These are phyloP conservation scores for Melanargia galathea DNA, from an alignment of 2,888 invertebrate species.

Conservation along the genomic window DNA sequence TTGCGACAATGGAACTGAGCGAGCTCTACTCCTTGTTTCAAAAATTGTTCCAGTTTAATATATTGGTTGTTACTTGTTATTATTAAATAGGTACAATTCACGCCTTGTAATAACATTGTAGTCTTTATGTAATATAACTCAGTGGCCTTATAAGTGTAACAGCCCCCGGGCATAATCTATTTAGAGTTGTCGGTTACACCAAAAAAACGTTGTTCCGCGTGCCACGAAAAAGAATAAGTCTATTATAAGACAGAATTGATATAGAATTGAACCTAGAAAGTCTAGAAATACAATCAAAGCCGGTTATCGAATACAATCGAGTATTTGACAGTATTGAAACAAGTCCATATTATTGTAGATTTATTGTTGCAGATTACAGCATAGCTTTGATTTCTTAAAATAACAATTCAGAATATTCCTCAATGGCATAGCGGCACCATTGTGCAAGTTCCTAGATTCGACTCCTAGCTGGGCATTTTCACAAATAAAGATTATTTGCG, in stretches of 20 bases:
- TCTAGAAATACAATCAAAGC: background rate
- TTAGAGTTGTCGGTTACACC: constrained; percentile 14
- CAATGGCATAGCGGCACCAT: background rate
- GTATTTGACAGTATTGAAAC: constrained; percentile 4
- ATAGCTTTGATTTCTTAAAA: background rate
- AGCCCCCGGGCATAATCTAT: constrained; percentile 24
- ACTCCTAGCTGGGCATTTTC: too few relatives aligned
- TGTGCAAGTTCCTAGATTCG: background rate
- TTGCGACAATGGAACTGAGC: too few relatives aligned
- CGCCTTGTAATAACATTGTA: constrained; percentile 16
- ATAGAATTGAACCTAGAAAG: constrained; percentile 25
- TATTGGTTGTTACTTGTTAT: too few relatives aligned
- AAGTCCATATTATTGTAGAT: background rate
- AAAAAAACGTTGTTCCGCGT: constrained; percentile 29
- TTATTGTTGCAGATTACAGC: constrained; percentile 1
- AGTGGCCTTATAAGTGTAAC: constrained; percentile 23
- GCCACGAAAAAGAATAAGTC: constrained; percentile 19
- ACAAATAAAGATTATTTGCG: too few relatives aligned
- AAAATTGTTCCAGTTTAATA: too few relatives aligned
- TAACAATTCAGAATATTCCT: background rate
- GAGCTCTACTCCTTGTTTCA: too few relatives aligned
- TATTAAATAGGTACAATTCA: background rate
- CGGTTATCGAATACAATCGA: background rate
- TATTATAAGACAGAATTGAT: constrained; percentile 21
- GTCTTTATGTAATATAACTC: constrained; percentile 22